Evolutionary conservation across 2,888 invertebrate genomes (phyloP), one percentile per base, ranked within the genome.

Genomic region (Cheilosia scutellata): DNA sequence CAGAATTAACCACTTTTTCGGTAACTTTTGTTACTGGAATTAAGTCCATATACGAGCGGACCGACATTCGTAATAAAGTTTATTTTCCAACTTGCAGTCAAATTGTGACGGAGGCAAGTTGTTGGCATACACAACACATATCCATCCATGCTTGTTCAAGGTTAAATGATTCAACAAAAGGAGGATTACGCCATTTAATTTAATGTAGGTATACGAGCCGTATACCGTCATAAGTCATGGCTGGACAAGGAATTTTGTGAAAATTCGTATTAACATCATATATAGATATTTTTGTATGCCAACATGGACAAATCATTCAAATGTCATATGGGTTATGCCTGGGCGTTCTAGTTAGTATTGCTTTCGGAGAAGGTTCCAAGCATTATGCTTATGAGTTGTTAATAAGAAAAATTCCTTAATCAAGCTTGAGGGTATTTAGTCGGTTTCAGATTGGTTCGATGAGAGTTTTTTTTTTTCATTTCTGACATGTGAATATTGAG

Each of bases 1-100:
- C 78, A 72, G 47, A 78, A 65, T 58, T 71, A 71, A 65, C 63
- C 70, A 78, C 66, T 72, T 72, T 66, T 58, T 78, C 60, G 55
- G 68, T 58, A 74, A 53, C 44, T 65, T 66, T 62, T 65, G 58
- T 47, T 40, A 55, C 51, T 44, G 42, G 33, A 58, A 74, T 80
- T 62, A 66, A 53, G 51, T 60, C n/a, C 53, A 40, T 62, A 37
- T 20, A 37, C 37, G 6, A 49, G 40, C 29, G n/a, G 25, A 44
- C 49, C 47, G 40, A 77, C 13, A 71, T 63, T 16, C 25, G n/a
- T 27, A 60, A 53, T 60, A 53, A 68, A 60, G 27, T 76, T 31
- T 51, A 33, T 60, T 51, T 7, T 58, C 11, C 11, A 58, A 37
- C 20, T 33, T 2, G 5, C 13, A 58, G 20, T 58, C 6, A 11